Percentiles rank a stretch among this genome's conserved stretches.
phyloP scores from a whole-genome alignment of 2,888 invertebrate genomes.

The Unio pictorum region DNA sequence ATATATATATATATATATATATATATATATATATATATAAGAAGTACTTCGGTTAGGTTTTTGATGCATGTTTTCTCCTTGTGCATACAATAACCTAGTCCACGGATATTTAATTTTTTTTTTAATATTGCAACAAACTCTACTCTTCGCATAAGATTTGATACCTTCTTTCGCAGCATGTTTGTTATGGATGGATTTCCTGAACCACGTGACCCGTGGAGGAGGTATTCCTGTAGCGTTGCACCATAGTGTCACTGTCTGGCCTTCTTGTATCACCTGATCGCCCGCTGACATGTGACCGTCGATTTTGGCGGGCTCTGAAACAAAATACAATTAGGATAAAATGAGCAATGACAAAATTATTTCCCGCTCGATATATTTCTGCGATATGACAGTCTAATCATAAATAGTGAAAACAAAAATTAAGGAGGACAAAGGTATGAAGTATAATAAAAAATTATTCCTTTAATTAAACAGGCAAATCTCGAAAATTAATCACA shows the following conservation, averaged over 20 bases:
- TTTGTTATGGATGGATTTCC: constrained; percentile 30
- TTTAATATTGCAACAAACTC: constrained; percentile 1
- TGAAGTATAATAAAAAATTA: no score
- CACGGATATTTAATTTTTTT: not conserved
- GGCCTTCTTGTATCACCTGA: constrained; percentile 92
- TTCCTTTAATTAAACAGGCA: no score
- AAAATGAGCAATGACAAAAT: not conserved
- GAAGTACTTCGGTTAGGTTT: no score
- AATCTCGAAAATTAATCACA: no score
- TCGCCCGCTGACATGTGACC: constrained; percentile 89
- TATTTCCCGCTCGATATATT: not conserved
- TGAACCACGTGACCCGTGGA: constrained; percentile 92
- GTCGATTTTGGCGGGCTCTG: constrained; percentile 95
- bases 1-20: no score
- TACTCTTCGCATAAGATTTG: not conserved
- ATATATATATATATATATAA: no score
- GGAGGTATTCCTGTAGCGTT: constrained; percentile 84
- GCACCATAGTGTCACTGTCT: constrained; percentile 89
- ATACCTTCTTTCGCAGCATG: constrained; percentile 46
- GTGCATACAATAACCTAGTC: no score
- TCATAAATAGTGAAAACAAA: no score
- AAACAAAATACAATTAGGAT: constrained; percentile 34
- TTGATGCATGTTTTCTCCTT: no score
- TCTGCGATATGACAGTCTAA: no score
- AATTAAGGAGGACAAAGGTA: no score